A percentile compares a stretch with the other conserved stretches of the same genome.
These are phyloP conservation scores for Mesoclemmys tuberculata DNA, from an alignment of 2,113 vertebrate genomes.

Conservation along the genomic window DNA sequence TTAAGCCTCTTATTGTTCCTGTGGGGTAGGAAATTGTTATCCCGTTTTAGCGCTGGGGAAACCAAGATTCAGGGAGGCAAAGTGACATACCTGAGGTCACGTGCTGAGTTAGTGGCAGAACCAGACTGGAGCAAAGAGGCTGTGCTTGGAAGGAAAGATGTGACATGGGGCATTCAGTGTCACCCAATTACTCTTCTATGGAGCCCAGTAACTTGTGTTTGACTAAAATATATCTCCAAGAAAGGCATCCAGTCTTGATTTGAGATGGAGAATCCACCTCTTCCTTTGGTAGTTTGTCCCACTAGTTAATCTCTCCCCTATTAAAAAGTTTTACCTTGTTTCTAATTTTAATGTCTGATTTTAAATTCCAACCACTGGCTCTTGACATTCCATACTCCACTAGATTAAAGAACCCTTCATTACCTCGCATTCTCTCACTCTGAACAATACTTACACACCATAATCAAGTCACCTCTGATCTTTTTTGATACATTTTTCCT, in stretches of 20 bases:
- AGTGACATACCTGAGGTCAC: neutral
- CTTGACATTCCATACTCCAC: rapidly evolving
- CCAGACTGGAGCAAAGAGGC: neutral
- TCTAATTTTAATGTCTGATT: neutral
- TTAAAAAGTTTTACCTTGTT: neutral
- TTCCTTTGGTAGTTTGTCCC: neutral
- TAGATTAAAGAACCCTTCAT: neutral
- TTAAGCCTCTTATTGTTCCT: neutral
- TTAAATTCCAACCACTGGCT: neutral
- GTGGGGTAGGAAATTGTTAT: neutral
- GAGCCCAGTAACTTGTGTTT: neutral
- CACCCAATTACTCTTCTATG: neutral
- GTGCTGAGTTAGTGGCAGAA: neutral
- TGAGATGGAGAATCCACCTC: neutral
- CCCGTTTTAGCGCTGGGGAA: neutral
- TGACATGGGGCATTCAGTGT: neutral
- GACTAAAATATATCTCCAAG: neutral
- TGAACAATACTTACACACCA: neutral
- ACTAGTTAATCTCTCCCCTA: neutral
- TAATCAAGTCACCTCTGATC: rapidly evolving
- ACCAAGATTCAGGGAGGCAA: neutral
- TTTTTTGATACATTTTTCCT: neutral
- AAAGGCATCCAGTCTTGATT: neutral
- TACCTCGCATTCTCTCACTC: rapidly evolving
- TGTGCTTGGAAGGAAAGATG: neutral